These are phyloP conservation scores for Dromius quadrimaculatus DNA, from an alignment of 2,888 invertebrate species.

Conservation along the genomic window DNA sequence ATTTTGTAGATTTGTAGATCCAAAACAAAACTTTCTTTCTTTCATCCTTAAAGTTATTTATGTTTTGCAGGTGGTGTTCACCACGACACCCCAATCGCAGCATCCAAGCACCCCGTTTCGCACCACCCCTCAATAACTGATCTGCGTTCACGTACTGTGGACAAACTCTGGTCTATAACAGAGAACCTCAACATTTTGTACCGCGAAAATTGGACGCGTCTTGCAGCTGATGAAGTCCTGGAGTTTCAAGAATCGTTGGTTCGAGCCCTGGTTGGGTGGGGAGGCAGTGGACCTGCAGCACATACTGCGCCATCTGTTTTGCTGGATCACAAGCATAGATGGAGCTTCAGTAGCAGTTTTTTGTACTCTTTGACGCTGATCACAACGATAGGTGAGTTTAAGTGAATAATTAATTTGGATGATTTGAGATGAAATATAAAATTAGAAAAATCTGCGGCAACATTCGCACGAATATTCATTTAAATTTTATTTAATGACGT, in stretches of 20 bases:
- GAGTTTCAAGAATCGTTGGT: constrained; percentile 81
- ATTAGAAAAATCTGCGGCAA: constrained; percentile 19
- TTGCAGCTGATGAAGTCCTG: constrained; percentile 88
- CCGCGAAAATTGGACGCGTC: constrained; percentile 90
- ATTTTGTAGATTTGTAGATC: neutral
- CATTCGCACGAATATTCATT: constrained; percentile 34
- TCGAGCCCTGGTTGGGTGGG: constrained; percentile 63
- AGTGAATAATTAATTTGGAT: neutral
- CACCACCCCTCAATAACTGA: constrained; percentile 64
- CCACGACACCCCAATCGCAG: constrained; percentile 74
- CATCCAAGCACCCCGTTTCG: constrained; percentile 73
- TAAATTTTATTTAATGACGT: constrained; percentile 32
- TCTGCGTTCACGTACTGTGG: constrained; percentile 80
- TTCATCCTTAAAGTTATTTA: neutral
- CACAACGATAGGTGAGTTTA: constrained; percentile 88
- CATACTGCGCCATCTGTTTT: constrained; percentile 65
- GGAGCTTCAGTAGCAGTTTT: constrained; percentile 94
- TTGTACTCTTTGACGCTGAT: constrained; percentile 94
- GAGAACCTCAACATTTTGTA: constrained; percentile 90
- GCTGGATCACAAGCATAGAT: constrained; percentile 71
- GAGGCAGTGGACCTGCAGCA: constrained; percentile 60
- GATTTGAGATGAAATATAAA: constrained; percentile 20
- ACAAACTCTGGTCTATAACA: constrained; percentile 87
- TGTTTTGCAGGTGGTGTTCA: constrained; percentile 58
- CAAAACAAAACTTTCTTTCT: neutral